Evolutionary conservation across 1,140 invertebrate species (phyloP).

Genomic region (Drosophila mayri): DNA sequence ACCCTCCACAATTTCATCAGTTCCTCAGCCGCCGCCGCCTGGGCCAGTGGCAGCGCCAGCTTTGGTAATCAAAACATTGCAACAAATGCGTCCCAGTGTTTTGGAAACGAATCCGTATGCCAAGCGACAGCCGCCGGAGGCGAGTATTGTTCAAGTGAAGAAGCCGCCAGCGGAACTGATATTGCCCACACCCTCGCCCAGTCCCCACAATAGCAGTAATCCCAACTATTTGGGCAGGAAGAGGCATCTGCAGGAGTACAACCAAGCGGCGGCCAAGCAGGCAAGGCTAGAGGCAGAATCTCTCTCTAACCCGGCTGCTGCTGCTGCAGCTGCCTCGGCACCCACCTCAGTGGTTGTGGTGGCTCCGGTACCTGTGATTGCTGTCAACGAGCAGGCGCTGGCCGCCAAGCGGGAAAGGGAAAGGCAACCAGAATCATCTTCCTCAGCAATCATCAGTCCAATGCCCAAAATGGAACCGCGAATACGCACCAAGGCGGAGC

Average conservation of each 20-base stretch:
- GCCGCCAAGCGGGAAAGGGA: conserved; percentile 49
- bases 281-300: conserved; percentile 40
- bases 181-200: conserved; percentile 20
- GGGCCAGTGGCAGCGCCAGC: conserved; percentile 29
- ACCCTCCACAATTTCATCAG: conserved; percentile 6
- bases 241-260: conserved; percentile 75
- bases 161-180: conserved; percentile 36
- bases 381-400: conserved; percentile 64
- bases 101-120: conserved; percentile 53
- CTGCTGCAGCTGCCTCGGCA: neutral
- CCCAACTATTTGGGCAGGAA: conserved; percentile 76
- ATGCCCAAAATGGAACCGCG: conserved; percentile 87
- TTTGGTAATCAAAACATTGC: conserved; percentile 47
- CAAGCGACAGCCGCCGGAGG: conserved; percentile 55
- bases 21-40: neutral
- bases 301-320: neutral
- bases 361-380: conserved; percentile 65
- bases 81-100: conserved; percentile 58
- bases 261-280: conserved; percentile 66
- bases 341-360: conserved; percentile 31
- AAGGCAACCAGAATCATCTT: conserved; percentile 14
- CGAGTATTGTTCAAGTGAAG: conserved; percentile 42
- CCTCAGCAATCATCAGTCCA: neutral
- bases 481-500: conserved; percentile 92
- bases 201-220: conserved; percentile 65